Conservation (phyloP, 2,797 vertebrate species). For the Semotilus atromaculatus region DNA sequence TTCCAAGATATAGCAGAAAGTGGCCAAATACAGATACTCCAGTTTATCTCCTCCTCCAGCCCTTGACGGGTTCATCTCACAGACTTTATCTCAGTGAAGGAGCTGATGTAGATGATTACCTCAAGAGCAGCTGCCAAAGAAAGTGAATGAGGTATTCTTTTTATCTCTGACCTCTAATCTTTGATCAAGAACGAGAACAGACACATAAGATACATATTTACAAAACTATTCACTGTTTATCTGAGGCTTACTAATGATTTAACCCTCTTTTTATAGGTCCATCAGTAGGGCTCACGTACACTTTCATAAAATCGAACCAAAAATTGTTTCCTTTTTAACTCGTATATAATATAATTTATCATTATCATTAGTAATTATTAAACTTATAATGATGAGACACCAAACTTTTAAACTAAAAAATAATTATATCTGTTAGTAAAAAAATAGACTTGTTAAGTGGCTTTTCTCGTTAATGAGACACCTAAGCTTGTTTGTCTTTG, state of each 20-base stretch:
- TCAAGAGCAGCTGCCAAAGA: not conserved
- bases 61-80: conserved; percentile 1
- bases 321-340: not conserved
- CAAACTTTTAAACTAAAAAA: not conserved
- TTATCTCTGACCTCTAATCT: conserved; percentile 28
- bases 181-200: not conserved
- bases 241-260: not conserved
- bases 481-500: not conserved
- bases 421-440: no score
- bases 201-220: not conserved
- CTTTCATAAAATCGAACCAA: not conserved
- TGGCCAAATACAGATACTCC: not conserved
- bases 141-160: conserved; percentile 6
- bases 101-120: conserved; percentile 29
- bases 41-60: not conserved
- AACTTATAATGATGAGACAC: conserved; percentile 2
- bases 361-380: not conserved
- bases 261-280: not conserved
- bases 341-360: not conserved
- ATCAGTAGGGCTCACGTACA: not conserved
- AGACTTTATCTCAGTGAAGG: conserved; percentile 5
- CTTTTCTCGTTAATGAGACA: conserved; percentile 25
- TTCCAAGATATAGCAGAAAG: conserved; percentile 15
- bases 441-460: not conserved
- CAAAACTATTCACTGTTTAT: not conserved